Evolutionary conservation across 2,113 vertebrate genomes (phyloP).

Genomic region (Pteropus alecto): DNA sequence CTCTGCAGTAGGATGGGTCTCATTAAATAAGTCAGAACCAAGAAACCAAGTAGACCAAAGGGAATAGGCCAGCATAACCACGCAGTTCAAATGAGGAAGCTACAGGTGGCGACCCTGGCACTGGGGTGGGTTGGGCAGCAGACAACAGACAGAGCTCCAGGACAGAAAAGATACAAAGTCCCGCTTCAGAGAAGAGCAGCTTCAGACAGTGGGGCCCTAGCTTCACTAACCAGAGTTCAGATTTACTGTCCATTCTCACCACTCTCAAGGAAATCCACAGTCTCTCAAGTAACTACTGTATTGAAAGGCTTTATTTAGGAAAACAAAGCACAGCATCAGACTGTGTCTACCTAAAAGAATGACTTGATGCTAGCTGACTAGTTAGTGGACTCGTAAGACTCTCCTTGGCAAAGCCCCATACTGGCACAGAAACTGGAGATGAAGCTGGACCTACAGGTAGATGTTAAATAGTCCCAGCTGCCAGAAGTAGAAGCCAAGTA

Average conservation of each 20-base stretch:
- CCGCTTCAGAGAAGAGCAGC: not conserved
- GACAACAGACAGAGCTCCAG: not conserved
- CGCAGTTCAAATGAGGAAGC: not conserved
- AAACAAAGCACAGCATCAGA: not conserved
- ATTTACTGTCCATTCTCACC: not conserved
- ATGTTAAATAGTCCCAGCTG: conserved; percentile 56
- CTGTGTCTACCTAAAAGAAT: not conserved
- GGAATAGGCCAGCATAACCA: not conserved
- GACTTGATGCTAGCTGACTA: not conserved
- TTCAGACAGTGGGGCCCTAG: not conserved
- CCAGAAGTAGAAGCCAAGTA: conserved; percentile 32
- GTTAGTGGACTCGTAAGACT: not conserved
- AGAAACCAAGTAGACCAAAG: not conserved
- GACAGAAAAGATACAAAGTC: too few relatives aligned
- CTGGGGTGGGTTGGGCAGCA: accelerated
- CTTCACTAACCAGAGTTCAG: not conserved
- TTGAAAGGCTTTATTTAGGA: not conserved
- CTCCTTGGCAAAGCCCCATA: not conserved
- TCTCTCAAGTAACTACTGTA: not conserved
- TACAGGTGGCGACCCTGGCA: not conserved
- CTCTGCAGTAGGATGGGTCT: not conserved
- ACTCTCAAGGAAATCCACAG: not conserved
- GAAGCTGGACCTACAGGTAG: not conserved
- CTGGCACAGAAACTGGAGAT: not conserved
- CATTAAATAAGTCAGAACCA: not conserved